Conservation (phyloP, 2,797 vertebrate species). For the Lacerta agilis region DNA sequence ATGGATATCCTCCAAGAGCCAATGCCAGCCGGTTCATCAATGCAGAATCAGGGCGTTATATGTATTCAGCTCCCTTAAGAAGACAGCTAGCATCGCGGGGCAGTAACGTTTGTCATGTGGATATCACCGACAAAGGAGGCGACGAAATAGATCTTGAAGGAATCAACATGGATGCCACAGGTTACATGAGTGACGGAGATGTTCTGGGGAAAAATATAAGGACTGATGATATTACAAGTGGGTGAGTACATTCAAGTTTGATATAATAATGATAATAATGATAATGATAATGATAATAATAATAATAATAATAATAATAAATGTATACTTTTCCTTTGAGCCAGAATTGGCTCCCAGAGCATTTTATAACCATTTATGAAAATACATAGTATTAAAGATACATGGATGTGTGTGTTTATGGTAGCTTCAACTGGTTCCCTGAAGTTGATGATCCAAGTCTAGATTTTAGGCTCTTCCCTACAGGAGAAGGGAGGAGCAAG, state of each 20-base stretch:
- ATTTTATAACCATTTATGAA: background rate
- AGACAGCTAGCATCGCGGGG: constrained; percentile 86
- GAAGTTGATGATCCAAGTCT: background rate
- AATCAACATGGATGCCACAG: constrained; percentile 87
- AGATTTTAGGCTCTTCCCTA: background rate
- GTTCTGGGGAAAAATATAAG: constrained; percentile 92
- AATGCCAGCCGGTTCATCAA: constrained; percentile 79
- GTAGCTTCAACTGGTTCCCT: background rate
- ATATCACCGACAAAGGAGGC: constrained; percentile 79
- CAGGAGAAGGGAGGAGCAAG: background rate
- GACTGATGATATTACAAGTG: constrained; percentile 91
- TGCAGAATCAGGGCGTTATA: constrained; percentile 81
- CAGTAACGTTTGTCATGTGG: constrained; percentile 76
- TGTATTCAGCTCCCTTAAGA: constrained; percentile 87
- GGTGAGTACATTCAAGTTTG: constrained; percentile 79
- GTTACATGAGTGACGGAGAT: constrained; percentile 97
- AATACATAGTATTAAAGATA: background rate
- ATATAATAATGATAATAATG: too few species aligned
- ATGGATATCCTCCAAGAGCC: constrained; percentile 81
- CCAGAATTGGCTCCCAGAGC: too few species aligned
- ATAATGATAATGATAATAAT: too few species aligned
- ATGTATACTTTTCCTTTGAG: background rate
- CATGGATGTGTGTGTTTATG: background rate
- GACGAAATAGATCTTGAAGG: constrained; percentile 85
- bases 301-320: too few species aligned